Evolutionary conservation across 1,140 invertebrate species (phyloP), one percentile per base, ranked within the genome.

Genomic region (Conus ventricosus): DNA sequence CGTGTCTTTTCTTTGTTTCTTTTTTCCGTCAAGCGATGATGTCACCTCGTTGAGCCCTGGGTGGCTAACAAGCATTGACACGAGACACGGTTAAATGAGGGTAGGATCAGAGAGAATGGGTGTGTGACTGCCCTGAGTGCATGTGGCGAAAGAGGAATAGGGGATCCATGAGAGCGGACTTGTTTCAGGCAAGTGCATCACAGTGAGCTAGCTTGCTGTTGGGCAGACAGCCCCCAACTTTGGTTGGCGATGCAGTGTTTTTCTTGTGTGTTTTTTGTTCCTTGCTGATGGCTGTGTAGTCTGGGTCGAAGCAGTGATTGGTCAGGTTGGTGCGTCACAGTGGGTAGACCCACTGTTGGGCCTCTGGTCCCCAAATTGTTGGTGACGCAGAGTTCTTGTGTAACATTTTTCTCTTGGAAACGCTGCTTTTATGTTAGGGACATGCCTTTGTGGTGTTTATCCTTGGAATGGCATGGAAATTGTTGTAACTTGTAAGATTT

Each of bases 271-370:
- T 80, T 78, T 27, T 8, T 11, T 57, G 27, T 83, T 85, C 20
- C 27, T 85, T 88, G 17, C 80, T 82, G 53, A 25, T 27, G 55
- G 55, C 20, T 67, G 67, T 71, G 15, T 5, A 82, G 67, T 51
- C 23, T 85, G 25, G 17, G 60, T 83, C 54, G 67, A 85, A n/a
- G 83, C 85, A 67, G 27, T 51, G 80, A 27, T 60, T 8, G 84
- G 63, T n/a, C 54, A 89, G 87, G 88, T 71, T 88, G 85, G 88
- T 90, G 75, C 80, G 88, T 92, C 91, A 91, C 91, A 91, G 90
- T 86, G 89, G 76, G 85, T 53, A 75, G 67, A 82, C 81, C 90
- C 90, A 88, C 91, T 92, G 92, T 92, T 92, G 92, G 92, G 92
- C 88, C 76, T 78, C 60, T 89, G 87, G 90, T 90, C 92, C 92